phyloP scores from a whole-genome alignment of 2,888 invertebrate species.

The Melanchra persicariae region DNA sequence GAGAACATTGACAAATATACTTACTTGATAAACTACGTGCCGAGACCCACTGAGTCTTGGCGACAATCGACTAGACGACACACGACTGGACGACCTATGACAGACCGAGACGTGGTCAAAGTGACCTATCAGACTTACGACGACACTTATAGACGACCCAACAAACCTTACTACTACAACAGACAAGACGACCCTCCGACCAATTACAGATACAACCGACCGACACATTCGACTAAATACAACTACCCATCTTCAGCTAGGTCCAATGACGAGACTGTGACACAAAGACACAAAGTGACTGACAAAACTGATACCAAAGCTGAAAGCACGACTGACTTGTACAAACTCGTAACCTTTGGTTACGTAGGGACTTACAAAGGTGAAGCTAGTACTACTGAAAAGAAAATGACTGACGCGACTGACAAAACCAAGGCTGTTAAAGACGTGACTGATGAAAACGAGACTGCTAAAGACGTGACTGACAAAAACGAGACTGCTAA shows the following conservation, averaged over 20 bases:
- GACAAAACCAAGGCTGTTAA: constrained; percentile 47
- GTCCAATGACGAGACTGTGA: constrained; percentile 79
- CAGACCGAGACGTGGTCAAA: constrained; percentile 86
- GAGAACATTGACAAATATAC: constrained; percentile 88
- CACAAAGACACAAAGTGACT: constrained; percentile 56
- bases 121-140: constrained; percentile 88
- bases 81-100: constrained; percentile 55
- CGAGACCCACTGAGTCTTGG: constrained; percentile 87
- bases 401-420: constrained; percentile 38
- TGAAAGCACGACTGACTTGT: constrained; percentile 80
- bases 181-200: constrained; percentile 74
- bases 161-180: constrained; percentile 83
- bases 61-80: constrained; percentile 83
- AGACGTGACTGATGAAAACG: constrained; percentile 43
- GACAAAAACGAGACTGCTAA: constrained; percentile 43
- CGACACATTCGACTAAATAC: constrained; percentile 73
- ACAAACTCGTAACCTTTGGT: constrained; percentile 88
- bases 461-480: constrained; percentile 42
- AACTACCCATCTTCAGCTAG: constrained; percentile 82
- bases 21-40: constrained; percentile 89
- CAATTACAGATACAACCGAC: constrained; percentile 78
- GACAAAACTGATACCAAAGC: constrained; percentile 63
- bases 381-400: constrained; percentile 64
- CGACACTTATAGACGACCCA: constrained; percentile 86
- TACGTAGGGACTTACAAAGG: constrained; percentile 88